Evolutionary conservation across 2,888 invertebrate genomes (phyloP).

Genomic region (Caenorhabditis sinica): DNA sequence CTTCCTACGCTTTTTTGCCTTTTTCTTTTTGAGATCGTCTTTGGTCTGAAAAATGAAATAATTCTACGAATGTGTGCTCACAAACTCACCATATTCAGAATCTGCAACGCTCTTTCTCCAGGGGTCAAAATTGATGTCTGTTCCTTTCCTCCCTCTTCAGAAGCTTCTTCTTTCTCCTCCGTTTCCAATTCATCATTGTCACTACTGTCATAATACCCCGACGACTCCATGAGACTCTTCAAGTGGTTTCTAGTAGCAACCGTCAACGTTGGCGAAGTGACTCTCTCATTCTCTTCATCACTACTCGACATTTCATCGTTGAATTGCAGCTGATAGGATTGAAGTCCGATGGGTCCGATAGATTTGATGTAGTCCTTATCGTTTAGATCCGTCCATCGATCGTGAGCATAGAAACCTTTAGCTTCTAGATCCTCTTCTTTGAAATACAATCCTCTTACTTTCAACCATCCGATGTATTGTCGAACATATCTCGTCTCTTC

Average conservation of each 20-base stretch:
- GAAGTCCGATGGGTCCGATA: conserved; percentile 14
- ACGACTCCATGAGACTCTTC: not conserved
- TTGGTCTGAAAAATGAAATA: conserved; percentile 7
- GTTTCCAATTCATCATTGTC: conserved; percentile 5
- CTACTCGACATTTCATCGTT: no score
- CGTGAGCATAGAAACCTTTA: not conserved
- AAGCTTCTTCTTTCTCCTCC: not conserved
- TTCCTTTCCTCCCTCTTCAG: not conserved
- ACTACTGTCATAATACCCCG: not conserved
- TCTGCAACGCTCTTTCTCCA: conserved; percentile 19
- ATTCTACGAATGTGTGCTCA: not conserved
- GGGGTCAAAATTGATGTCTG: not conserved
- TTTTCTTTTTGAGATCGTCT: conserved; percentile 8
- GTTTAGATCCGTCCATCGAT: not conserved
- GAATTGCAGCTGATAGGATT: not conserved
- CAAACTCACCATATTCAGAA: conserved; percentile 38
- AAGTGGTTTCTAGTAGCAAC: conserved; percentile 9
- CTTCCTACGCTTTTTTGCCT: conserved; percentile 8
- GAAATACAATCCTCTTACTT: not conserved
- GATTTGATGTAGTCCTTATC: conserved; percentile 24
- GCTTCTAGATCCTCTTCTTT: not conserved
- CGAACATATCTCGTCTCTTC: no score
- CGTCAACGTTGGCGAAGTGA: conserved; percentile 20
- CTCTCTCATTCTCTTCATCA: not conserved
- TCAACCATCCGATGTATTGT: no score